These are phyloP conservation scores for Nephrotoma appendiculata DNA, from an alignment of 2,888 invertebrate genomes.

Conservation along the genomic window DNA sequence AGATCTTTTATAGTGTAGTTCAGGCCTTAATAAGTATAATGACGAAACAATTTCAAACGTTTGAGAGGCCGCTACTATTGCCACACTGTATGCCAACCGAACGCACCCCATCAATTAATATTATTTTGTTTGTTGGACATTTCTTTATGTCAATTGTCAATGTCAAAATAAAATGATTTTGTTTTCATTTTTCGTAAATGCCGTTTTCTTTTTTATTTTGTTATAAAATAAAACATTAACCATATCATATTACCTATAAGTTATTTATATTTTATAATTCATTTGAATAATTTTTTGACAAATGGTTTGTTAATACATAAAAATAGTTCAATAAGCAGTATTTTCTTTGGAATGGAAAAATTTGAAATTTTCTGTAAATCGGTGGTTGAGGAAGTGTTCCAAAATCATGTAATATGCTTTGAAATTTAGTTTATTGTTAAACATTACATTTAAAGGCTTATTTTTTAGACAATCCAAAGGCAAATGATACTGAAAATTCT, in stretches of 20 bases:
- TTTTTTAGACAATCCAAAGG: not conserved
- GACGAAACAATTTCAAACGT: no score
- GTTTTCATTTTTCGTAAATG: not conserved
- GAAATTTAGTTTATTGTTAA: not conserved
- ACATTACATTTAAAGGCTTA: not conserved
- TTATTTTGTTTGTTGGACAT: no score
- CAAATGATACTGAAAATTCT: conserved; percentile 18
- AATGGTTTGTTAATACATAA: not conserved
- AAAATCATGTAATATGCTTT: not conserved
- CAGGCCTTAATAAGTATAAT: no score
- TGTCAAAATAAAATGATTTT: not conserved
- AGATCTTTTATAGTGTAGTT: no score
- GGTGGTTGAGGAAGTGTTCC: not conserved
- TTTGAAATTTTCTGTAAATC: not conserved
- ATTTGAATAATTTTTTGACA: not conserved
- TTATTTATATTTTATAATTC: not conserved
- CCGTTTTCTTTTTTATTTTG: not conserved
- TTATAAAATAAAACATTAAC: not conserved
- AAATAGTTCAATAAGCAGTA: not conserved
- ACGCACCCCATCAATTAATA: no score
- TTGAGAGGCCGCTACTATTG: no score
- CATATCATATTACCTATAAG: not conserved
- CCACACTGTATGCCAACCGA: no score
- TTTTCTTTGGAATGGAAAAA: not conserved
- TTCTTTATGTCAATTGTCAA: not conserved